Evolutionary conservation across 2,113 vertebrate genomes (phyloP).

Genomic region (Scopus umbretta): DNA sequence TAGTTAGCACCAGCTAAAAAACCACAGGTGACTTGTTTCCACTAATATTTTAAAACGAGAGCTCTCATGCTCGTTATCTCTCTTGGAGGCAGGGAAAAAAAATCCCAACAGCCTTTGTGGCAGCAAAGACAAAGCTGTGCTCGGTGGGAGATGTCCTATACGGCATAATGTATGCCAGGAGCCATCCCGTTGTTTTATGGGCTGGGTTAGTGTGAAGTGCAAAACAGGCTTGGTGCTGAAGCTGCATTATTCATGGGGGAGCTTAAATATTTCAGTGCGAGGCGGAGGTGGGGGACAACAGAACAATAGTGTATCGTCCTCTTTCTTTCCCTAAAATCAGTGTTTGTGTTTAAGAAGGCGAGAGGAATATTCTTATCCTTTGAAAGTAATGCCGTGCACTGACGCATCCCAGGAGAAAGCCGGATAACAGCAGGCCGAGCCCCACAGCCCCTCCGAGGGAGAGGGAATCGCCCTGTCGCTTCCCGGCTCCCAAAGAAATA

Average conservation of each 20-base stretch:
- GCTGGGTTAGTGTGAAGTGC: slow-evolving; percentile 18
- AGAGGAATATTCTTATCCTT: not conserved
- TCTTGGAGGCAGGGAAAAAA: not conserved
- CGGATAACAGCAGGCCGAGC: not conserved
- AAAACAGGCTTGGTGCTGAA: slow-evolving; percentile 21
- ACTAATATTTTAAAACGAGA: not conserved
- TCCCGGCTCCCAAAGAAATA: not conserved
- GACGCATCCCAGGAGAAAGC: not conserved
- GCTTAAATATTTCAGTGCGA: slow-evolving; percentile 49
- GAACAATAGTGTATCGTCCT: not conserved
- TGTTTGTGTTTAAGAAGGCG: not conserved
- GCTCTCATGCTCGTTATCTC: not conserved
- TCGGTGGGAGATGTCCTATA: not conserved
- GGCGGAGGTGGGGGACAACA: not conserved
- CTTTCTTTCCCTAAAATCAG: not conserved
- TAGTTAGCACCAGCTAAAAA: not conserved
- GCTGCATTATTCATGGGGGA: slow-evolving; percentile 54
- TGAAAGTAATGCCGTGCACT: not conserved
- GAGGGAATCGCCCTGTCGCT: fast-evolving
- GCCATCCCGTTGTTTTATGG: slow-evolving; percentile 20
- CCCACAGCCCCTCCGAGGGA: not conserved
- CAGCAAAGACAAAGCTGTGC: slow-evolving; percentile 17
- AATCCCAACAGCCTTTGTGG: not conserved
- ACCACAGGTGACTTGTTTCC: not conserved
- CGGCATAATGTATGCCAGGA: not conserved